Conservation (phyloP, 2,888 invertebrate genomes). For the Zootermopsis nevadensis region DNA sequence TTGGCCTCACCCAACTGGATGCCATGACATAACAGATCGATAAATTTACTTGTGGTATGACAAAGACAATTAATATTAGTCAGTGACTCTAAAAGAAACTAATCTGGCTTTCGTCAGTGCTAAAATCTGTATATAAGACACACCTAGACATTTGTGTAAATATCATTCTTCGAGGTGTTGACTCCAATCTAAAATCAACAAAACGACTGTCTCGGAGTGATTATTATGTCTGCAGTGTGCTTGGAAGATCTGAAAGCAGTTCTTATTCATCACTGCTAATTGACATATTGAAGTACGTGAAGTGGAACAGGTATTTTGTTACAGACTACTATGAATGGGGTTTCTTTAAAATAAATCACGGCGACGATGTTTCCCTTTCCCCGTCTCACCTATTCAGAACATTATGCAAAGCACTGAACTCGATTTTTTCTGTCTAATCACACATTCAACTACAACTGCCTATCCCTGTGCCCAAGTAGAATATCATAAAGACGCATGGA, state of each 20-base stretch:
- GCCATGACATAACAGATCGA: not conserved
- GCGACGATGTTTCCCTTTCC: not conserved
- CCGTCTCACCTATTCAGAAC: not conserved
- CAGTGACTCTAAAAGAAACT: not conserved
- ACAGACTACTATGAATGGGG: not conserved
- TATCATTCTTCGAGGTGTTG: not conserved
- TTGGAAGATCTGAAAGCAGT: not conserved
- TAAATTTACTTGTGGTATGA: not conserved
- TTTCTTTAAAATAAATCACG: not conserved
- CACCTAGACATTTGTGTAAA: not conserved
- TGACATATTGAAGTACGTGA: not conserved
- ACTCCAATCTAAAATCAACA: not conserved
- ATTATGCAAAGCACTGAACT: not conserved
- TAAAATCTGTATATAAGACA: conserved; percentile 13
- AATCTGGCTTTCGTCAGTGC: conserved; percentile 1
- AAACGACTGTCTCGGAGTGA: not conserved
- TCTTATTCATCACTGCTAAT: conserved; percentile 5
- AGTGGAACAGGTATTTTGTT: not conserved
- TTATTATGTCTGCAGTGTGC: not conserved
- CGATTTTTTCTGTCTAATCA: not conserved
- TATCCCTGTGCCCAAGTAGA: too few species aligned
- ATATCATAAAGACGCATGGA: too few species aligned
- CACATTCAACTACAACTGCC: too few species aligned
- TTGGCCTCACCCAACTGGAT: not conserved
- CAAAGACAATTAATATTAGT: conserved; percentile 1